Evolutionary conservation across 2,888 invertebrate genomes (phyloP), one percentile per base, ranked within the genome.

Genomic region (Argyresthia albistria): DNA sequence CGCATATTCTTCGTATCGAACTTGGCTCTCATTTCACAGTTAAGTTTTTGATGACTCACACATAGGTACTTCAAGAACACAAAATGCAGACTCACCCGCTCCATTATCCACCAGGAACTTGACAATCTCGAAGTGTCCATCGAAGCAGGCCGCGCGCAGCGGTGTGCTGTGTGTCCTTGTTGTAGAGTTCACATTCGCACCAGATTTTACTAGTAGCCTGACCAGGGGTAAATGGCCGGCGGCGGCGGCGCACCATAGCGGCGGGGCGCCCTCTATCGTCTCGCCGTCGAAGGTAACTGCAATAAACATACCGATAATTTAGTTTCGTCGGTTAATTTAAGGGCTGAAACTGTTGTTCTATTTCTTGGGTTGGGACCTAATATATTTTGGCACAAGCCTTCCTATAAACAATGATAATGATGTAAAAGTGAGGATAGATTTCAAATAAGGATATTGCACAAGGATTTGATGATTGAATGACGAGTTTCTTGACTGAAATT

Each of bases 221-320:
- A 97, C 97, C 58, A 98, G 92, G 50, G 93, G 91, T 62, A 96
- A 76, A 83, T 98, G 96, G 37, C 99, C 98, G 0, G 98, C 98
- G 1, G 98, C 99, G 1, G 98, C 96, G 14, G 98, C 98, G 80
- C 98, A 98, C 98, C 98, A 99, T 47, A 99, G 82, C 0, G 98
- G 97, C 11, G 98, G 97, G 1, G 98, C 98, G 60, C 95, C 97
- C 76, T 97, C 97, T 73, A 99, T 98, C 59, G 96, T 96, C 78
- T 99, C 98, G 8, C 97, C 97, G 78, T 98, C 98, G 79, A 99
- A 98, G 62, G 95, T 95, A 58, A 99, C 98, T 91, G 89, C 57
- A 61, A 61, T 9, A 10, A n/a, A 16, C 8, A 25, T 8, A 10
- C 25, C 10, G 35, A 25, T 39, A 11, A 6, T 39, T 25, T 25